Evolutionary conservation across 1,140 invertebrate species (phyloP), one percentile per base, ranked within the genome.

Genomic region (Paramacrobiotus metropolitanus): DNA sequence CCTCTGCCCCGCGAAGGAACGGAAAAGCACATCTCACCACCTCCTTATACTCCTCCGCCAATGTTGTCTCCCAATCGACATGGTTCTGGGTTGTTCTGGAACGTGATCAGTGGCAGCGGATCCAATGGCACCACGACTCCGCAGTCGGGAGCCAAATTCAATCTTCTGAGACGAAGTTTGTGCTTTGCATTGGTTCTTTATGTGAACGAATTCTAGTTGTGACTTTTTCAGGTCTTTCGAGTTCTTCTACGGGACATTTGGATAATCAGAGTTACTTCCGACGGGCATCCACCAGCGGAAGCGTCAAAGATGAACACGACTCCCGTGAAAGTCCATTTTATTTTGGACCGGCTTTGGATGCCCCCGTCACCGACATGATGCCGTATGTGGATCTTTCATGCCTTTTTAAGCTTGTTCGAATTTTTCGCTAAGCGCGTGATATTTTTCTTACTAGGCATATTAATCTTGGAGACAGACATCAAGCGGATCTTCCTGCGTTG

Each of bases 401-500:
- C n/a, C n/a, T n/a, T n/a, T n/a, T n/a, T n/a, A n/a, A n/a, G n/a
- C n/a, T n/a, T n/a, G n/a, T n/a, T n/a, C n/a, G n/a, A n/a, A n/a
- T n/a, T n/a, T n/a, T n/a, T n/a, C n/a, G n/a, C n/a, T n/a, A n/a
- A n/a, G n/a, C n/a, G n/a, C n/a, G n/a, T n/a, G n/a, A n/a, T n/a
- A n/a, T 59, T 29, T 62, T 62, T 63, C 62, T 44, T 69, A 71
- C 60, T 66, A 77, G 75, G 1, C 82, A 87, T 71, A 87, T 96
- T 24, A 97, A 97, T 69, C 80, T 96, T 45, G 92, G 92, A 0
- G 75, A 80, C 3, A 80, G 86, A 34, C 91, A 84, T 73, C 93
- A 97, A 74, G 88, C 87, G 0, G 78, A 79, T 59, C 80, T 92
- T 68, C 86, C 85, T 44, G 61, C 62, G 30, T 74, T 68, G 62